Evolutionary conservation across 1,140 invertebrate genomes (phyloP).

Genomic region (Sycophila sp.): DNA sequence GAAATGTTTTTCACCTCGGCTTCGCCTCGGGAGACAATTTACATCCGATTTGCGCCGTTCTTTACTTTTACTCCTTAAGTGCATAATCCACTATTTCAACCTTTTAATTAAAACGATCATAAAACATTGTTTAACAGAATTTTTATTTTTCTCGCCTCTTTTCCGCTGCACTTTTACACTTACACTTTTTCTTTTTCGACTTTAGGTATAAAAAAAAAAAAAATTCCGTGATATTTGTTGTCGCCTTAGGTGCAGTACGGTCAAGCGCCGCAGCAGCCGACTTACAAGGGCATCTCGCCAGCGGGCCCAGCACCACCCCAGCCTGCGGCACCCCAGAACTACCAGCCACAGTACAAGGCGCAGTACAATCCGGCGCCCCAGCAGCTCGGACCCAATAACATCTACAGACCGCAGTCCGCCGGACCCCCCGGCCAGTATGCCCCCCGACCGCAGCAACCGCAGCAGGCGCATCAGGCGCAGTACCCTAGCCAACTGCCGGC

Average conservation of each 20-base stretch:
- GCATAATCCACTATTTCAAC: too few relatives aligned
- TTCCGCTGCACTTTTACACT: too few relatives aligned
- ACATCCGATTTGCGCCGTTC: too few relatives aligned
- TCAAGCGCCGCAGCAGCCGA: slow-evolving; percentile 42
- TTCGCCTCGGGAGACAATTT: too few relatives aligned
- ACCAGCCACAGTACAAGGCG: slow-evolving; percentile 28
- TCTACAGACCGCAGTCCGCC: slow-evolving; percentile 26
- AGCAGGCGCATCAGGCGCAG: not conserved
- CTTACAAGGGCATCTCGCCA: slow-evolving; percentile 44
- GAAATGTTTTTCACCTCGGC: too few relatives aligned
- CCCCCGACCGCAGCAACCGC: not conserved
- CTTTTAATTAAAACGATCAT: too few relatives aligned
- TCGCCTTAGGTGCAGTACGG: slow-evolving; percentile 22
- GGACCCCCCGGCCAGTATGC: slow-evolving; percentile 25
- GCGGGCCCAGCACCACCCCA: not conserved
- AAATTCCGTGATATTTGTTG: too few relatives aligned
- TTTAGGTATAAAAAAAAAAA: too few relatives aligned
- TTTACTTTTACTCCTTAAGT: too few relatives aligned
- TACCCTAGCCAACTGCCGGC: slow-evolving; percentile 27
- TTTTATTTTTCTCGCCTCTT: too few relatives aligned
- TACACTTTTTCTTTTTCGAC: too few relatives aligned
- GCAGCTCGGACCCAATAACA: slow-evolving; percentile 35
- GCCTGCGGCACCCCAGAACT: not conserved
- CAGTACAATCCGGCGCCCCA: slow-evolving; percentile 21
- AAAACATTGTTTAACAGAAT: too few relatives aligned